phyloP scores from a whole-genome alignment of 1,140 invertebrate genomes.

The Bombus superbus region DNA sequence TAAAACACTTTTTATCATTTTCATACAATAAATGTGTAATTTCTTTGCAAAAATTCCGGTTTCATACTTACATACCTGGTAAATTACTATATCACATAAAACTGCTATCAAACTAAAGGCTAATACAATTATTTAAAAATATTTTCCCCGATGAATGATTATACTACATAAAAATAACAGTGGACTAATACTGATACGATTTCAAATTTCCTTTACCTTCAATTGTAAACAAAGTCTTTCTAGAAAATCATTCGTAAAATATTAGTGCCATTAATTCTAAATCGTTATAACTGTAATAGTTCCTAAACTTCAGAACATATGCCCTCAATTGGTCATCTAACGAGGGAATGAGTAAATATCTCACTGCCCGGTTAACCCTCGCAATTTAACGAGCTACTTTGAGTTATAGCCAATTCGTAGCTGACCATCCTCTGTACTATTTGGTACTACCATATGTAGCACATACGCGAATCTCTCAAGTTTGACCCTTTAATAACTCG shows the following conservation, averaged over 20 bases:
- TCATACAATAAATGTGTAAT: too few species aligned
- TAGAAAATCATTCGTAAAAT: background rate
- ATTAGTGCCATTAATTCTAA: background rate
- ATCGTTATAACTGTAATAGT: background rate
- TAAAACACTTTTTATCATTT: too few species aligned
- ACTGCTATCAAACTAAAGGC: too few species aligned
- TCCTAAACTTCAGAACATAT: background rate
- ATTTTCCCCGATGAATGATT: too few species aligned
- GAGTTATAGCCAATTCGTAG: slow-evolving; percentile 49
- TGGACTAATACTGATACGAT: too few species aligned
- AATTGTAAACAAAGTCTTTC: background rate
- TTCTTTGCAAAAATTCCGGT: too few species aligned
- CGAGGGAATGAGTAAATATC: background rate
- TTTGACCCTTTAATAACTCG: slow-evolving; percentile 62
- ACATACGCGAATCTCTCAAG: slow-evolving; percentile 39
- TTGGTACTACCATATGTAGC: background rate
- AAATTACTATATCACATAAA: too few species aligned
- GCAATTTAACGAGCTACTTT: slow-evolving; percentile 44
- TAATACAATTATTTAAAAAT: too few species aligned
- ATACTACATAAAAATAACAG: too few species aligned
- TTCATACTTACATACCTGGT: too few species aligned
- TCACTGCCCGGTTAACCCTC: slow-evolving; percentile 42
- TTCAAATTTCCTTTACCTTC: too few species aligned
- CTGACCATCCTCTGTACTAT: slow-evolving; percentile 31
- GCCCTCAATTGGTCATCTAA: background rate